Conservation (phyloP, 64 coral and sea anemone species). For the Dendronephthya gigantea region DNA sequence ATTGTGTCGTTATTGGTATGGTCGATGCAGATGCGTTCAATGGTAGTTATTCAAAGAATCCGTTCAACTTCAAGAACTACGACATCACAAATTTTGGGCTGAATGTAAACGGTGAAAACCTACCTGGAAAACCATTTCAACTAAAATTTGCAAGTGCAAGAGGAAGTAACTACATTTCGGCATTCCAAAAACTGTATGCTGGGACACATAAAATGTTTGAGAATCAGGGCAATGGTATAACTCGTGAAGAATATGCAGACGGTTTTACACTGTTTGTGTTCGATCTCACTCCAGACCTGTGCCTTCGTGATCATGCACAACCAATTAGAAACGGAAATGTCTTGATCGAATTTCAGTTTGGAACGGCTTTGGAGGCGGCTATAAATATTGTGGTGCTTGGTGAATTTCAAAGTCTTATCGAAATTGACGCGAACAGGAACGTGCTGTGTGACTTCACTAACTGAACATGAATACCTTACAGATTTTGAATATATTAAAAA, state of each 20-base stretch:
- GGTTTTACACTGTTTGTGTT: slow-evolving; percentile 18
- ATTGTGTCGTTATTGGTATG: background rate
- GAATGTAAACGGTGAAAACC: background rate
- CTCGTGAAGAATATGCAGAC: background rate
- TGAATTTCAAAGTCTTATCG: slow-evolving; percentile 5
- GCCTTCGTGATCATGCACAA: background rate
- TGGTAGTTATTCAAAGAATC: slow-evolving; percentile 9
- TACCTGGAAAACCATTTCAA: slow-evolving; percentile 13
- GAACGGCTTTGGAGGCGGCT: background rate
- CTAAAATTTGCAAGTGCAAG: background rate
- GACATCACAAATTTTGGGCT: background rate
- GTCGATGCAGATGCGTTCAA: background rate
- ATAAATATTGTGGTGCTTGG: background rate
- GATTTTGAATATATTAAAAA: no score
- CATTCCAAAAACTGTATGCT: background rate
- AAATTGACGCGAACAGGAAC: slow-evolving; percentile 1
- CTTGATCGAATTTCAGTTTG: background rate
- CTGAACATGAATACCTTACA: no score
- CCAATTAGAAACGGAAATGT: background rate
- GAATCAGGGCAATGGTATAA: slow-evolving; percentile 9
- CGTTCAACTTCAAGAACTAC: slow-evolving; percentile 30
- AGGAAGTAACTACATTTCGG: background rate
- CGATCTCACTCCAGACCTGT: slow-evolving; percentile 29
- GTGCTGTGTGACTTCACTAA: slow-evolving; percentile 18
- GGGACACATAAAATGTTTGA: background rate